These are phyloP conservation scores for Callocephalon fimbriatum DNA, from an alignment of 2,113 vertebrate genomes.

Conservation along the genomic window DNA sequence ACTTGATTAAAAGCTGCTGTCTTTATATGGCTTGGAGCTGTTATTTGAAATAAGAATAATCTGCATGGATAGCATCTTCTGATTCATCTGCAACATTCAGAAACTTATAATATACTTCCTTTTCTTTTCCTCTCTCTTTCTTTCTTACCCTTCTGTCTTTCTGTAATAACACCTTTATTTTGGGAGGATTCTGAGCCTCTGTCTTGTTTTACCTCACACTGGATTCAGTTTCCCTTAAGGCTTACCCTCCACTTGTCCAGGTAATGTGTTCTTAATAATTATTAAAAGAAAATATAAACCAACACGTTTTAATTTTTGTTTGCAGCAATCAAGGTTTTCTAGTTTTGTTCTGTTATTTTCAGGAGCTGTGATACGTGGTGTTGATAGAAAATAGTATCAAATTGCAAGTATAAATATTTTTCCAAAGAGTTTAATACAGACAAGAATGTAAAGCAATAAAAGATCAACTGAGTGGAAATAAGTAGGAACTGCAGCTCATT, in stretches of 20 bases:
- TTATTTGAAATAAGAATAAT: not conserved
- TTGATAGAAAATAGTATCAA: not conserved
- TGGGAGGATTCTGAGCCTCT: not conserved
- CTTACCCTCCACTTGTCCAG: not conserved
- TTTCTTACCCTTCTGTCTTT: not conserved
- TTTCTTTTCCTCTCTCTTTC: not conserved
- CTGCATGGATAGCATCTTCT: not conserved
- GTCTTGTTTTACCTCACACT: not conserved
- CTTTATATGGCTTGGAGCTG: not conserved
- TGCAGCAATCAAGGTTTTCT: not conserved
- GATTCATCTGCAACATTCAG: not conserved
- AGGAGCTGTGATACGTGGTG: not conserved
- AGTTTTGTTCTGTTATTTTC: not conserved
- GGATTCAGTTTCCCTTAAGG: not conserved
- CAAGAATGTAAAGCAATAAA: not conserved
- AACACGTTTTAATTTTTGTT: not conserved
- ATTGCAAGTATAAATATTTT: not conserved
- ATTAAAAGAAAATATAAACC: not conserved
- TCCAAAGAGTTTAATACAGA: not conserved
- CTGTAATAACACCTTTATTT: not conserved
- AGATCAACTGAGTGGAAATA: not conserved
- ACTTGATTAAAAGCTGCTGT: not conserved
- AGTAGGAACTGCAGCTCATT: not conserved
- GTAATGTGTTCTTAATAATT: not conserved
- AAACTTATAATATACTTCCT: not conserved